Evolutionary conservation across 2,113 vertebrate genomes (phyloP).

Genomic region (Labrus mixtus): DNA sequence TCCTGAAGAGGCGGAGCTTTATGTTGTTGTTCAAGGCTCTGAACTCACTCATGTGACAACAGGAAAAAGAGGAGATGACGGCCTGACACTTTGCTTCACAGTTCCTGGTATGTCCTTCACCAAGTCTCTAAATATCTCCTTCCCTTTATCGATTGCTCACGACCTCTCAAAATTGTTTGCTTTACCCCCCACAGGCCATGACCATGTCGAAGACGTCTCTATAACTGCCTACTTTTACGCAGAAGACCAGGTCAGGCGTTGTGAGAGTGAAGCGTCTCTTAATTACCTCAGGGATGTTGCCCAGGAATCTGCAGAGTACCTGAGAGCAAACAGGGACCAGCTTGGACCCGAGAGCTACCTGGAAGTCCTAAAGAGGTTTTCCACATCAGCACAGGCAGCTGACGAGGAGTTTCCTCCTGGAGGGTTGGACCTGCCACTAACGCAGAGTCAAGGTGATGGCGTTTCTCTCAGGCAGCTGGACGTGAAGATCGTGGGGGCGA

Average conservation of each 20-base stretch:
- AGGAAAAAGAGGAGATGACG: conserved; percentile 78
- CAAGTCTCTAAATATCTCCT: not conserved
- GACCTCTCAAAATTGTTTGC: not conserved
- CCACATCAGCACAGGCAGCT: not conserved
- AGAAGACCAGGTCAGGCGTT: conserved; percentile 74
- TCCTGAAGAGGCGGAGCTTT: conserved; percentile 86
- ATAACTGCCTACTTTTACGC: conserved; percentile 82
- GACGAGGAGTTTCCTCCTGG: conserved; percentile 15
- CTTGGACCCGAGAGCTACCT: conserved; percentile 80
- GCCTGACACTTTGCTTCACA: conserved; percentile 77
- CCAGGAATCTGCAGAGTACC: conserved; percentile 84
- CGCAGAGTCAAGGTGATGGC: conserved; percentile 54
- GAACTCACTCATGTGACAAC: conserved; percentile 82
- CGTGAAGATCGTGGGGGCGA: conserved; percentile 80
- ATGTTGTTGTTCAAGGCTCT: conserved; percentile 87
- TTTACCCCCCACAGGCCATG: conserved; percentile 80
- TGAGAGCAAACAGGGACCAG: conserved; percentile 75
- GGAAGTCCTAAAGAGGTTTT: conserved; percentile 83
- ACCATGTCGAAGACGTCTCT: conserved; percentile 83
- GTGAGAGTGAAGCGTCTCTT: conserved; percentile 76
- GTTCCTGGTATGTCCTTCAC: conserved; percentile 84
- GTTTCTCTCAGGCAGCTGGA: conserved; percentile 79
- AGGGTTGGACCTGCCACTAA: not conserved
- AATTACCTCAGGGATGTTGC: conserved; percentile 83
- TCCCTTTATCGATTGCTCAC: not conserved